Evolutionary conservation across 2,797 vertebrate species (phyloP).

Genomic region (Coracias cyanogaster): DNA sequence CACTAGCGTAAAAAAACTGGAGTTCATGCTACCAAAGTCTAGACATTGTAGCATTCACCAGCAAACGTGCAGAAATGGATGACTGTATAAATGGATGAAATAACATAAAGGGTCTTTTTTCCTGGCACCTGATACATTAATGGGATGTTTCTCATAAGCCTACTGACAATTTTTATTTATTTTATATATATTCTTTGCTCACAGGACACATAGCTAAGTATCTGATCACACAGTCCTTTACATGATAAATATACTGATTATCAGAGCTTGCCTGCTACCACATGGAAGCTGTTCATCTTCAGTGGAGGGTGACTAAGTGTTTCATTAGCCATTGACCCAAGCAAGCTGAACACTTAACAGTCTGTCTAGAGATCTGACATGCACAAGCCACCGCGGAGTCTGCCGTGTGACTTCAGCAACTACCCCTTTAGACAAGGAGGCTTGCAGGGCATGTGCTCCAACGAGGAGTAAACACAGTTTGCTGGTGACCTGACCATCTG

Average conservation of each 20-base stretch:
- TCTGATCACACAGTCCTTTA: not conserved
- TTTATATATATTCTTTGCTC: not conserved
- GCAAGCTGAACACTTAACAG: not conserved
- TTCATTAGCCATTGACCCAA: conserved; percentile 66
- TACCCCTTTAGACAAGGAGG: not conserved
- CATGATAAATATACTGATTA: conserved; percentile 42
- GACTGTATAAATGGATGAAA: not conserved
- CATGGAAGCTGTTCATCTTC: conserved; percentile 63
- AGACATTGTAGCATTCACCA: not conserved
- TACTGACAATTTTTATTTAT: not conserved
- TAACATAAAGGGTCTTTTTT: not conserved
- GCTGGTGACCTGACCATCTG: conserved; percentile 20
- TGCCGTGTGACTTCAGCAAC: not conserved
- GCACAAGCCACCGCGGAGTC: not conserved
- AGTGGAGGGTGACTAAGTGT: conserved; percentile 63
- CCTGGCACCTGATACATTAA: not conserved
- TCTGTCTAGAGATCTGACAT: conserved; percentile 39
- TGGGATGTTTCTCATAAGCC: not conserved
- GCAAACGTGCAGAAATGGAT: not conserved
- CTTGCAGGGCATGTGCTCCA: not conserved
- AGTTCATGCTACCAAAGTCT: not conserved
- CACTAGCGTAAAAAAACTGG: not conserved
- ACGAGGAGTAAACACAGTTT: not conserved
- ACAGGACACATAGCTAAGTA: not conserved
- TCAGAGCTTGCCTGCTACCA: conserved; percentile 40